Percentiles rank a stretch among this genome's conserved stretches.
Evolutionary conservation across 2,113 vertebrate species (phyloP).

Genomic region (Spea multiplicata): DNA sequence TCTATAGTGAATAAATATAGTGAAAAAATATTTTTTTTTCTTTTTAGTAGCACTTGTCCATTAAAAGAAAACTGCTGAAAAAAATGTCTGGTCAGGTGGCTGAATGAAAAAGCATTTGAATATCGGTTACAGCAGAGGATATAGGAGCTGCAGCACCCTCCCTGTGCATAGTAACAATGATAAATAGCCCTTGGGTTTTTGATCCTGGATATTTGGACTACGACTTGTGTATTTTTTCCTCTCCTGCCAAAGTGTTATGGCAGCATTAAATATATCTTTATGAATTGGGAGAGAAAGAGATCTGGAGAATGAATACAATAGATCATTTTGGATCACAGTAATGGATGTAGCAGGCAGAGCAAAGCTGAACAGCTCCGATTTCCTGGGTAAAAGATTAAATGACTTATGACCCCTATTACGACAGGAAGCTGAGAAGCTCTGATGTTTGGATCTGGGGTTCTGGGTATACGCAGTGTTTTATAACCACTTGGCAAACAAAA

Average conservation of each 20-base stretch:
- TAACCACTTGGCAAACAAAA: constrained; percentile 29
- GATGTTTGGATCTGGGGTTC: constrained; percentile 11
- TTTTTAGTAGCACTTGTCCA: neutral
- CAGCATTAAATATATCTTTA: constrained; percentile 43
- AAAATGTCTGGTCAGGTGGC: neutral
- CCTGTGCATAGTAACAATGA: constrained; percentile 6
- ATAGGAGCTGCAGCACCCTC: neutral
- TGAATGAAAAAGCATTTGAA: constrained; percentile 3
- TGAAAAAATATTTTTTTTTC: neutral
- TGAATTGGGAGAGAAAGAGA: constrained; percentile 32
- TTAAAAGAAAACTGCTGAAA: neutral
- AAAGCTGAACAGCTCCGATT: constrained; percentile 7
- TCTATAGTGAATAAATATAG: neutral
- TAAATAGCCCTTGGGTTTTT: constrained; percentile 19
- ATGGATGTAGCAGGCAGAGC: constrained; percentile 40
- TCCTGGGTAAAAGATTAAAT: constrained; percentile 41
- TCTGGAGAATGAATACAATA: constrained; percentile 46
- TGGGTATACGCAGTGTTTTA: constrained; percentile 13
- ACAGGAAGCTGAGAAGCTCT: constrained; percentile 36
- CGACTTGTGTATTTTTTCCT: constrained; percentile 35
- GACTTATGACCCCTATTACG: constrained; percentile 42
- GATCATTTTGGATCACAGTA: constrained; percentile 43
- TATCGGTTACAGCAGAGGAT: neutral
- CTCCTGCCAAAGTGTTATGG: constrained; percentile 38
- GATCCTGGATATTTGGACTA: constrained; percentile 25